These are phyloP conservation scores for Drosophila dunni DNA, from an alignment of 1,140 invertebrate genomes.

Conservation along the genomic window DNA sequence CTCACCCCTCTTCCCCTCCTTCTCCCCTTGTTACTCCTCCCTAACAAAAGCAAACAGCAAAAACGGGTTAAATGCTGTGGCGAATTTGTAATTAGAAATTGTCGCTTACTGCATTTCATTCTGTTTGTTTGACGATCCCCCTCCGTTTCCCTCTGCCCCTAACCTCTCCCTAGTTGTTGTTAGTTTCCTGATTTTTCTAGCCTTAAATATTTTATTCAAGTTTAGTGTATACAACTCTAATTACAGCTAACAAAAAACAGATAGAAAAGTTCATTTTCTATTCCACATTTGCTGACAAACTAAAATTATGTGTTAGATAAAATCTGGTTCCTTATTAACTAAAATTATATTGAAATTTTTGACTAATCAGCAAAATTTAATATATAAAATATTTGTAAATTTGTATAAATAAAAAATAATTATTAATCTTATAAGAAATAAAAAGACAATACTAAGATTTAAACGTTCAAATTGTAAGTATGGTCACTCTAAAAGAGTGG, in stretches of 20 bases:
- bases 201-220: slow-evolving; percentile 72
- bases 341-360: no score
- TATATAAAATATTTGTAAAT: no score
- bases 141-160: no score
- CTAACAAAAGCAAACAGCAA: slow-evolving; percentile 56
- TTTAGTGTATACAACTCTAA: slow-evolving; percentile 46
- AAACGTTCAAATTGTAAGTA: no score
- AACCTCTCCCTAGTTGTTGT: slow-evolving; percentile 18
- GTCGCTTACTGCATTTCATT: slow-evolving; percentile 78
- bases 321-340: no score
- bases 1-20: neutral
- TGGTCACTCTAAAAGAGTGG: no score
- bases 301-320: neutral
- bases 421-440: no score
- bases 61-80: slow-evolving; percentile 83
- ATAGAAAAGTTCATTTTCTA: neutral
- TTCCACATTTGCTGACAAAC: neutral
- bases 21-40: neutral
- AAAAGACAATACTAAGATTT: no score
- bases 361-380: no score
- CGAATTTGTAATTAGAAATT: slow-evolving; percentile 84
- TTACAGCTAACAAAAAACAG: slow-evolving; percentile 14
- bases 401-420: no score
- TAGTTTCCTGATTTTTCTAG: slow-evolving; percentile 55
- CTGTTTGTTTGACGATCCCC: slow-evolving; percentile 65